Conservation (phyloP, 2,888 invertebrate genomes). For the Chrysolina oricalcia region DNA sequence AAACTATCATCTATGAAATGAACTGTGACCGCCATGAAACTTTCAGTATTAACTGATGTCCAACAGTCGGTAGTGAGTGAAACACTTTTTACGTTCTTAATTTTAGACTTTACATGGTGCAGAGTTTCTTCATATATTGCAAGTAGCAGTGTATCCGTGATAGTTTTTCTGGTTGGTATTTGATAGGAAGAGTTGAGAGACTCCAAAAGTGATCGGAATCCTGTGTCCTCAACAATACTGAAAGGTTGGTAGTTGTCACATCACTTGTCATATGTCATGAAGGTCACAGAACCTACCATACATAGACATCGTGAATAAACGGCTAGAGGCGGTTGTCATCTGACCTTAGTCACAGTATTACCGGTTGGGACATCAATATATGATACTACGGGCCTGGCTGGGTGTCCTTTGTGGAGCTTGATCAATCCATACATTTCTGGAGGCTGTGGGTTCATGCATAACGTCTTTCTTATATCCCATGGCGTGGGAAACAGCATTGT, state of each 20-base stretch:
- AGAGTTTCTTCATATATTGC: conserved; percentile 38
- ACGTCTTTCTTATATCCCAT: no score
- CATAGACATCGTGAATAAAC: no score
- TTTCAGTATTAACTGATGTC: conserved; percentile 60
- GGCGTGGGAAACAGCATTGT: no score
- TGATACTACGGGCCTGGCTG: no score
- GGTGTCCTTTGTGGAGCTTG: no score
- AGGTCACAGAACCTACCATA: no score
- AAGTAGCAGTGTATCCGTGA: conserved; percentile 34
- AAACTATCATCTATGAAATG: conserved; percentile 59
- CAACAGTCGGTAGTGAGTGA: conserved; percentile 61
- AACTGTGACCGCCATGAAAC: conserved; percentile 56
- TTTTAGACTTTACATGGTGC: conserved; percentile 25
- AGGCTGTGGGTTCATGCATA: no score
- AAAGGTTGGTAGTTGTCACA: conserved; percentile 28
- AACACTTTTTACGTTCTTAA: conserved; percentile 43
- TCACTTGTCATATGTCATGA: no score
- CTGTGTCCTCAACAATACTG: conserved; percentile 31
- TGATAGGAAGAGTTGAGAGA: conserved; percentile 39
- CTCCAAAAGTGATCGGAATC: conserved; percentile 32
- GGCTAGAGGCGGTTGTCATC: no score
- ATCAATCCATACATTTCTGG: no score
- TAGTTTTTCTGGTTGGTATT: conserved; percentile 38
- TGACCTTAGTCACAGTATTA: no score
- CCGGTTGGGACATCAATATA: no score